Evolutionary conservation across 2,797 vertebrate species (phyloP).

Genomic region (Acrossocheilus wenchowensis): DNA sequence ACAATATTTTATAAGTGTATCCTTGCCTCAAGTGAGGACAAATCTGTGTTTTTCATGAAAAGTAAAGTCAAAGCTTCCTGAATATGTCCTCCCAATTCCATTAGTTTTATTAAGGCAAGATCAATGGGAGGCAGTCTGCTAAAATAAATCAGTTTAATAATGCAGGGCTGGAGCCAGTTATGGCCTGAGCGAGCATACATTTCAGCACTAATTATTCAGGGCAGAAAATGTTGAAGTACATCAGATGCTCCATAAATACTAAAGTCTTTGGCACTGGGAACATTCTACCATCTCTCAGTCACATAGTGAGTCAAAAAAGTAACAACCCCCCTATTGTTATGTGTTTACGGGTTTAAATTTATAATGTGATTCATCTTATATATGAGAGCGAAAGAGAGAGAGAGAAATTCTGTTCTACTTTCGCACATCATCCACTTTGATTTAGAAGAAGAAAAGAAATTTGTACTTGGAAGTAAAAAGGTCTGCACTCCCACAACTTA

Average conservation of each 20-base stretch:
- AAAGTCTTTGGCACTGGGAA: conserved; percentile 21
- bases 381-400: not conserved
- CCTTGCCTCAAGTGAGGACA: not conserved
- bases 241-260: conserved; percentile 55
- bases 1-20: not conserved
- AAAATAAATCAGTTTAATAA: conserved; percentile 55
- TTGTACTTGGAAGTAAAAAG: not conserved
- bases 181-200: conserved; percentile 29
- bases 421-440: not conserved
- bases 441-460: conserved; percentile 6
- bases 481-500: not conserved
- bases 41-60: conserved; percentile 15
- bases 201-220: conserved; percentile 42
- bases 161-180: conserved; percentile 30
- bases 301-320: conserved; percentile 26
- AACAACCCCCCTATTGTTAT: conserved; percentile 53
- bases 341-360: conserved; percentile 45
- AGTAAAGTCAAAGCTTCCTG: conserved; percentile 32
- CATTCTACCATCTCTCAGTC: conserved; percentile 21
- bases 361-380: conserved; percentile 46
- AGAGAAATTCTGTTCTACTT: conserved; percentile 32
- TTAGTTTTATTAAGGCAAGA: conserved; percentile 42
- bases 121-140: conserved; percentile 48
- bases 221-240: conserved; percentile 38
- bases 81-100: conserved; percentile 37